Base-by-base conservation (phyloP, 30 jellyfish, hydroid and myxozoan genomes). In the Cassiopea andromeda region DNA sequence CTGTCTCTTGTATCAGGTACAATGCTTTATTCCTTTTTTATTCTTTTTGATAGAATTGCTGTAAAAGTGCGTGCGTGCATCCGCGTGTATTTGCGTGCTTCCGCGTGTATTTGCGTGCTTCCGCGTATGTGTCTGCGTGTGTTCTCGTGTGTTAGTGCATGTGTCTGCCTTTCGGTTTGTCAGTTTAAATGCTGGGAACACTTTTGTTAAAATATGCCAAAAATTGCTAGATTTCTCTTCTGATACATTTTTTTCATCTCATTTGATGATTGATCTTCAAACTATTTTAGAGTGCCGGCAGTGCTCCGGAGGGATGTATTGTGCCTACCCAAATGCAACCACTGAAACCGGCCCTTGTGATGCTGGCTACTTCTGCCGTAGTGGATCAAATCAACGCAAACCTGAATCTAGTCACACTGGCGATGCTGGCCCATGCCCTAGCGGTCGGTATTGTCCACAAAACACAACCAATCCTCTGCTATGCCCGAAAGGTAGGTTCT, bases 291-390 rank as follows among this genome's bases (percentile, higher is more conserved):
- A 85, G 45, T 94, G 98, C 70, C 77, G 90, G 58, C 98, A 83
- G 60, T 94, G 98, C 67, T 67, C 94, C 7, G 97, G 97, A 73
- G 98, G 98, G 7, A 94, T 38, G 90, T 94, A 90, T 89, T 94
- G 98, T 70, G 97, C 98, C 38, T 90, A 94, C 85, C 93, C 93
- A 17, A 94, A 90, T 70, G 97, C 97, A 50, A 94, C 98, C 6
- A 46, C 87, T 4, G 97, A 85, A 70, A 87, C 91, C 27, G 98
- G 96, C n/a, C 88, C 85, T 16, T 94, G 98, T 85, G 97, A 82
- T n/a, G 85, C 97, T 3, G 98, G 98, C 2, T 94, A 89, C 80
- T 94, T 48, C 69, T 94, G 98, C 60, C 90, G 88, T 19, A 61
- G 59, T n/a, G 98, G 98, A 44, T 94, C 98, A 38, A 83, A 94